Evolutionary conservation across 1,140 invertebrate species (phyloP), one percentile per base, ranked within the genome.

Genomic region (Leptoteleia sp.): DNA sequence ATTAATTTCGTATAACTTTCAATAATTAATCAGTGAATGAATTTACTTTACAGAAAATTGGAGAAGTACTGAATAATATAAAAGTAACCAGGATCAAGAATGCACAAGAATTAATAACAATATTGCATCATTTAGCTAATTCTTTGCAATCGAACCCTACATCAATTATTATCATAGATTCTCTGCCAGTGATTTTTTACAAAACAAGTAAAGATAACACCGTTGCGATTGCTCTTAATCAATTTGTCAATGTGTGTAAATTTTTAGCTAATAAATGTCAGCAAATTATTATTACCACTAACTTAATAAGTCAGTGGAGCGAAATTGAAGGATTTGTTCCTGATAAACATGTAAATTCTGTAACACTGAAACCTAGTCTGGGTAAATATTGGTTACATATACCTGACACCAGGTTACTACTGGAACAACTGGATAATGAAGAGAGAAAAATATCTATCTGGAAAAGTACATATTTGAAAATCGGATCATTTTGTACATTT

Each of bases 121-220:
- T 90, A 15, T 73, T 93, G 15, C 84, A 90, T 70, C 82, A 85
- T 47, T 48, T 88, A 7, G 19, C 75, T 6, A 50, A 35, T 19
- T 4, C 35, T 43, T 67, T 90, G 4, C 91, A 90, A 84, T 83
- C 84, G 9, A 80, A 84, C 52, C 31, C 78, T 43, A 84, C 76
- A n/a, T 85, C 75, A 11, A 38, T 93, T 16, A 88, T 94, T 33
- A 90, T 94, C 6, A 89, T 94, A 43, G 92, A 94, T 85, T 93
- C 93, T 29, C 80, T 94, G 38, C 90, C 93, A 45, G 85, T 88
- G 45, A 57, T 93, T 37, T 88, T 90, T 48, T 88, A 85, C 47
- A 67, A 85, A 72, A 78, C 81, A 27, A 80, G 75, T 22, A 71
- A 75, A 65, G 81, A 82, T 68, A 19, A 38, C 12, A 78, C 83